Conservation (phyloP, 2,888 invertebrate species). For the Rhabditoides inermis region DNA sequence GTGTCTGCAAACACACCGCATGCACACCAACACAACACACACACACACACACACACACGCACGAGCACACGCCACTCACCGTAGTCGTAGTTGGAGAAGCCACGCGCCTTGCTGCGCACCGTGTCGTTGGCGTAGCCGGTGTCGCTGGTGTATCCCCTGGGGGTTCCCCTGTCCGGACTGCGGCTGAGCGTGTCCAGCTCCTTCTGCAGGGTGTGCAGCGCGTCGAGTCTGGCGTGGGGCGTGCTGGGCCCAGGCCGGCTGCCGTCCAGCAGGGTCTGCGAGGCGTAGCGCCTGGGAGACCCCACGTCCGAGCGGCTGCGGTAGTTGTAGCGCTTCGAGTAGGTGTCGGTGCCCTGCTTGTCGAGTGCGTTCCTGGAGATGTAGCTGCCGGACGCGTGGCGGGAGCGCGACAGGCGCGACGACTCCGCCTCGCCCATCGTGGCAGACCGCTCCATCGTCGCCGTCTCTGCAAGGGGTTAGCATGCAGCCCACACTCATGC, state of each 20-base stretch:
- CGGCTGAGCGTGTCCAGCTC: conserved; percentile 50
- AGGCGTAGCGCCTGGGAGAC: conserved; percentile 46
- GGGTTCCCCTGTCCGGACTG: conserved; percentile 30
- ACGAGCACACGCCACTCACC: conserved; percentile 27
- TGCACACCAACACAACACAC: neutral
- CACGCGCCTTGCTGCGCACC: conserved; percentile 32
- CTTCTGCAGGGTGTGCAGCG: conserved; percentile 49
- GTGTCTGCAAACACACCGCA: conserved; percentile 15
- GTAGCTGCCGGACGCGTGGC: conserved; percentile 47
- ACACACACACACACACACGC: conserved; percentile 2
- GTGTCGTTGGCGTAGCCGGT: conserved; percentile 44
- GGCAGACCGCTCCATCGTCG: conserved; percentile 13
- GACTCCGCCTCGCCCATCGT: conserved; percentile 13
- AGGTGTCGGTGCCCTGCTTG: conserved; percentile 32
- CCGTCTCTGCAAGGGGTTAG: conserved; percentile 7
- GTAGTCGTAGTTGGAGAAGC: conserved; percentile 47
- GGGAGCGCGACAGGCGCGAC: conserved; percentile 20
- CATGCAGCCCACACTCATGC: conserved; percentile 9
- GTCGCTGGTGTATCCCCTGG: conserved; percentile 39
- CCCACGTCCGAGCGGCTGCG: conserved; percentile 48
- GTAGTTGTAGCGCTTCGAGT: conserved; percentile 50
- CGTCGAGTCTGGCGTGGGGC: conserved; percentile 48
- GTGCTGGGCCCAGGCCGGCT: conserved; percentile 50
- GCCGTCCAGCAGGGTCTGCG: conserved; percentile 51
- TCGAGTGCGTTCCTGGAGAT: conserved; percentile 35